These are phyloP conservation scores for Pemphigus obesinymphae DNA, from an alignment of 1,140 invertebrate species.

Conservation along the genomic window DNA sequence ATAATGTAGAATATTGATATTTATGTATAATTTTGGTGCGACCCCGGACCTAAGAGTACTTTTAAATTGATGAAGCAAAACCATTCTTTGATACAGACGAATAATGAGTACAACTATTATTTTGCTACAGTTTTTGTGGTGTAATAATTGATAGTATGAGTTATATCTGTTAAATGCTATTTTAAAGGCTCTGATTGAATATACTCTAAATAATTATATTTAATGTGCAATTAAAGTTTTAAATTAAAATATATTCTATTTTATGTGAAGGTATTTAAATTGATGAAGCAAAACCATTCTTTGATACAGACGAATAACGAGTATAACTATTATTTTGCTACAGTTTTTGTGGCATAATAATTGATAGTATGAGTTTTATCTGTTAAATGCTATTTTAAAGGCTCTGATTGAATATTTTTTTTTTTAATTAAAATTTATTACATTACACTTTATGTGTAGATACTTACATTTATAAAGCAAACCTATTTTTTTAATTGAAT, in stretches of 20 bases:
- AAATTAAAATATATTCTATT: no score
- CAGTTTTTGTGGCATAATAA: neutral
- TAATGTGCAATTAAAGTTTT: neutral
- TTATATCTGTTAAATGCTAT: constrained; percentile 30
- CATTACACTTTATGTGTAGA: no score
- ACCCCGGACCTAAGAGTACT: no score
- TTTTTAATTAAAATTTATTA: no score
- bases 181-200: constrained; percentile 29
- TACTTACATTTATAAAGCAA: no score
- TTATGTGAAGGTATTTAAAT: neutral
- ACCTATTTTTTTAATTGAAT: no score
- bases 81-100: constrained; percentile 28
- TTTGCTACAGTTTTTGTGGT: constrained; percentile 6
- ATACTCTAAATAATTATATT: neutral
- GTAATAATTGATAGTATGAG: neutral
- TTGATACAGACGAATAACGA: constrained; percentile 34
- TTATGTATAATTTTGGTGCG: no score
- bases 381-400: constrained; percentile 24
- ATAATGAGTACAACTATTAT: neutral
- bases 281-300: constrained; percentile 41
- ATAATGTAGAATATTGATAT: no score
- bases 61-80: constrained; percentile 19
- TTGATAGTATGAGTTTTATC: constrained; percentile 10
- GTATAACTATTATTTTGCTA: neutral
- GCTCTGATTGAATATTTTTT: constrained; percentile 33